Conservation (phyloP, 53 echinoderm and acorn worm species). For the Luidia sarsii region DNA sequence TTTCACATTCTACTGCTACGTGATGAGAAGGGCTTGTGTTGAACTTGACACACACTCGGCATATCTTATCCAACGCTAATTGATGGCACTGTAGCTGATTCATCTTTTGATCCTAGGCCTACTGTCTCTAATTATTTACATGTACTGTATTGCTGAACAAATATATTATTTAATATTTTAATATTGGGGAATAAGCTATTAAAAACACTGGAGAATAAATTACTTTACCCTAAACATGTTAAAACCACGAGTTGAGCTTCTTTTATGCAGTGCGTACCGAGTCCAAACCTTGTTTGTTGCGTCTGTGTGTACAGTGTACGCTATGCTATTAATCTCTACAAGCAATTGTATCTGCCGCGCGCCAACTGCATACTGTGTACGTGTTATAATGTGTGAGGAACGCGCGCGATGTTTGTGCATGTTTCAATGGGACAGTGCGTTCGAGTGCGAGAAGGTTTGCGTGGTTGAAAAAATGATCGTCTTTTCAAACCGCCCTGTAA, state of each 20-base stretch:
- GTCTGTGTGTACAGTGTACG: background rate
- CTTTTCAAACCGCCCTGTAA: background rate
- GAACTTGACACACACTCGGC: slow-evolving; percentile 4
- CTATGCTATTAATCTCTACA: background rate
- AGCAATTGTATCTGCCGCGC: background rate
- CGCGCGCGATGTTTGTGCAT: background rate
- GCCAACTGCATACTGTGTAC: background rate
- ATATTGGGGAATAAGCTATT: too few species aligned
- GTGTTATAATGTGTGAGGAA: background rate
- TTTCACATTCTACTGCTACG: background rate
- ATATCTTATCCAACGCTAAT: slow-evolving; percentile 10
- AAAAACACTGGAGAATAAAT: background rate
- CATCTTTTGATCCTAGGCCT: background rate
- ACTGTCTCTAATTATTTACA: background rate
- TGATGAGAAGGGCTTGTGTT: background rate
- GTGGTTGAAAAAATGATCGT: background rate
- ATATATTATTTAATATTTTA: background rate
- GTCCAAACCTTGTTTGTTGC: background rate
- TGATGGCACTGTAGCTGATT: slow-evolving; percentile 6
- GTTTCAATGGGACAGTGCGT: too few species aligned
- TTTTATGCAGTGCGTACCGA: background rate
- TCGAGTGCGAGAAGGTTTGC: background rate
- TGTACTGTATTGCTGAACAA: background rate
- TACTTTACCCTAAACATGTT: background rate
- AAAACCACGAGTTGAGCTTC: background rate